Percentiles rank a stretch among this genome's conserved stretches.
phyloP scores from a whole-genome alignment of 2,113 vertebrate species.

The Xiphophorus maculatus region DNA sequence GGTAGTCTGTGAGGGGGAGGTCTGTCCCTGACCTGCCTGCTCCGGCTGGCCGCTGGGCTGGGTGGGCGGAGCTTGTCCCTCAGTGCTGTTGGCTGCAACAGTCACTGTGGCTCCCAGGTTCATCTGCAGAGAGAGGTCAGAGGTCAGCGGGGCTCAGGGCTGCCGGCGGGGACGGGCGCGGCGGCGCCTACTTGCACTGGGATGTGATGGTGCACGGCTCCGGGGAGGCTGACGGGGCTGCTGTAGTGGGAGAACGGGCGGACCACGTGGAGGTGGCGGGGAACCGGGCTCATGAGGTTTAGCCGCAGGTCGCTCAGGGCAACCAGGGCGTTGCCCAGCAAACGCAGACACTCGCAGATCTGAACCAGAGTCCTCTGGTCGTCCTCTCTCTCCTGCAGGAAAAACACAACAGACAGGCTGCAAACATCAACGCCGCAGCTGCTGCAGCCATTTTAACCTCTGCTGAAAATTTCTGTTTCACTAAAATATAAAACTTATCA shows the following conservation, averaged over 20 bases:
- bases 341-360: conserved; percentile 87
- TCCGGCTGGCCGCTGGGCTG: conserved; percentile 73
- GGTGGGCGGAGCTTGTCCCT: conserved; percentile 72
- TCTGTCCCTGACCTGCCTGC: conserved; percentile 79
- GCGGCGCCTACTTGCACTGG: conserved; percentile 80
- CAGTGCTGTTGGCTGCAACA: conserved; percentile 82
- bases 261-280: conserved; percentile 89
- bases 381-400: conserved; percentile 84
- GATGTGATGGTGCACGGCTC: conserved; percentile 86
- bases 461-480: too few relatives aligned
- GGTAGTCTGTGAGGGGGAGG: conserved; percentile 73
- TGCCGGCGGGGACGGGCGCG: accelerated
- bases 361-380: conserved; percentile 87
- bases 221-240: conserved; percentile 83
- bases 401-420: neutral
- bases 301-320: conserved; percentile 89
- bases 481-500: too few relatives aligned
- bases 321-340: conserved; percentile 89
- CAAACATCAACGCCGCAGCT: neutral
- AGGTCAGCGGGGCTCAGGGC: neutral
- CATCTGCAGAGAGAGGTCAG: conserved; percentile 76
- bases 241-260: conserved; percentile 90
- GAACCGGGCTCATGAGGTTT: conserved; percentile 85
- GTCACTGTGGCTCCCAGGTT: conserved; percentile 89
- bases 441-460: too few relatives aligned